phyloP scores from a whole-genome alignment of 1,140 invertebrate genomes.

The Caenorhabditis tropicalis region DNA sequence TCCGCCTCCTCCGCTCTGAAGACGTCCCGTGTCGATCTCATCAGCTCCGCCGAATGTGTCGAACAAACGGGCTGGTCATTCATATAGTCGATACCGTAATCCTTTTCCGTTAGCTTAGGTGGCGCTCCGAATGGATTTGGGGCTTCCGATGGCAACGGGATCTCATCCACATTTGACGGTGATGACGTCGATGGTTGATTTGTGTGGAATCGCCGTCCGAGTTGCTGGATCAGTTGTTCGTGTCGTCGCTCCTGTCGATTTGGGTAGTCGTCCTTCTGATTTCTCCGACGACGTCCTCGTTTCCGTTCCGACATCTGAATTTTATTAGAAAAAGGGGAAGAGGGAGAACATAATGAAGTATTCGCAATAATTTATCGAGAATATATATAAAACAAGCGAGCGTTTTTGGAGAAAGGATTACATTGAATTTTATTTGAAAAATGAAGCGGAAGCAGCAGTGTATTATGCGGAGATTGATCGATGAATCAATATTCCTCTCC shows the following conservation, averaged over 20 bases:
- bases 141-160: background rate
- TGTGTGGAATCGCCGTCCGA: background rate
- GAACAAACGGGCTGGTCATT: background rate
- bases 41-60: background rate
- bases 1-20: slow-evolving; percentile 4
- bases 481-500: slow-evolving; percentile 13
- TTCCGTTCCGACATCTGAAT: background rate
- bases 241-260: background rate
- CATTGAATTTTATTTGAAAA: background rate
- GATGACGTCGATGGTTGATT: background rate
- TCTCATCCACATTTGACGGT: background rate
- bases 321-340: no score
- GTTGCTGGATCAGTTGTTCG: background rate
- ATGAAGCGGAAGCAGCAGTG: background rate
- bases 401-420: background rate
- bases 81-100: background rate
- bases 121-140: background rate
- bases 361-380: slow-evolving; percentile 5
- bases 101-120: background rate
- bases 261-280: background rate
- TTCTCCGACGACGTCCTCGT: background rate
- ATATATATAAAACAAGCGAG: background rate
- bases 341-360: background rate
- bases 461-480: background rate
- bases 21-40: background rate